A percentile compares a stretch with the other conserved stretches of the same genome.
These are phyloP conservation scores for Heliangelus exortis DNA, from an alignment of 2,797 vertebrate genomes.

Conservation along the genomic window DNA sequence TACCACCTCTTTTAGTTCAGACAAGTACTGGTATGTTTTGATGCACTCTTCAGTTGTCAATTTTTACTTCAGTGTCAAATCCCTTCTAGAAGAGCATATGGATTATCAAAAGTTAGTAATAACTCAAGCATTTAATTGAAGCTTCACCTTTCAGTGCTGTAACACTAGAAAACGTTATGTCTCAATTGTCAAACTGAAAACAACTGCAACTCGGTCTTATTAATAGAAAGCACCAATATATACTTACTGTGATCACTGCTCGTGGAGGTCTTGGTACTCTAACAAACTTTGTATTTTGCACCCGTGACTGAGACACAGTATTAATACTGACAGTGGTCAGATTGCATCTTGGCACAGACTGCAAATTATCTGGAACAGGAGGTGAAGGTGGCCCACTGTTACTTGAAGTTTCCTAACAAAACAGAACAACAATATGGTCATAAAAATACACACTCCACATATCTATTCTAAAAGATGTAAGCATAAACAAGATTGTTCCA, in stretches of 20 bases:
- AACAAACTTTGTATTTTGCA: conserved; percentile 83
- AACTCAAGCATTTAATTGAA: neutral
- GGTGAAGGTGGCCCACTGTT: conserved; percentile 88
- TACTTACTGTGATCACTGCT: conserved; percentile 88
- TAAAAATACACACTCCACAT: neutral
- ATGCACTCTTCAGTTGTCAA: neutral
- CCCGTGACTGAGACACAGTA: conserved; percentile 82
- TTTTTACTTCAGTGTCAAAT: neutral
- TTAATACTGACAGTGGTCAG: conserved; percentile 88
- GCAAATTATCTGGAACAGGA: conserved; percentile 73
- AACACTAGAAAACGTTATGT: neutral
- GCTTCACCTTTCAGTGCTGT: neutral
- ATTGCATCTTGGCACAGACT: conserved; percentile 82
- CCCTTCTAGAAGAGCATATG: neutral
- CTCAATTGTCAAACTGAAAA: neutral
- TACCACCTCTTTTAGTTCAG: neutral
- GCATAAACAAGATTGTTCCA: neutral
- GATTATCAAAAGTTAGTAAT: neutral
- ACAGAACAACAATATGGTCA: neutral
- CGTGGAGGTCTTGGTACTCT: conserved; percentile 84
- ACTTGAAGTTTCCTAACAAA: conserved; percentile 82
- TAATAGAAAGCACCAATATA: conserved; percentile 16
- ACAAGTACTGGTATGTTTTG: neutral
- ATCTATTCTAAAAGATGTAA: neutral
- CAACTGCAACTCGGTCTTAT: neutral